Evolutionary conservation across 2,888 invertebrate genomes (phyloP).

Genomic region (Nomada ferruginata): DNA sequence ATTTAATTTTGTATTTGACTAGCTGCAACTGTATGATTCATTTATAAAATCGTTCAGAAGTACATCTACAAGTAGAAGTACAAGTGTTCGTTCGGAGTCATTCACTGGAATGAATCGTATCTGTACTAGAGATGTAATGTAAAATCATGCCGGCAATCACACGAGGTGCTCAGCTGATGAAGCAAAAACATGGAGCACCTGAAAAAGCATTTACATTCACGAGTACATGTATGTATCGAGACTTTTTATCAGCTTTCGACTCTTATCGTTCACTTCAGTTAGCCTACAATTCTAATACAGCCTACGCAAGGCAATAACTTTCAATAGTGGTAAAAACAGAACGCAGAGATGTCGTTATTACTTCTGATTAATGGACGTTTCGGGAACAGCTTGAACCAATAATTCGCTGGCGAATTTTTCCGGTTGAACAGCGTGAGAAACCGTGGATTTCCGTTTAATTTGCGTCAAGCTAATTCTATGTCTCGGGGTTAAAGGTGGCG

Average conservation of each 20-base stretch:
- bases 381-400: neutral
- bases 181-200: neutral
- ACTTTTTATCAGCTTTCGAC: constrained; percentile 26
- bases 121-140: neutral
- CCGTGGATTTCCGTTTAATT: constrained; percentile 9
- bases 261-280: constrained; percentile 5
- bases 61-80: too few species aligned
- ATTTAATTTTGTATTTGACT: too few species aligned
- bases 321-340: constrained; percentile 32
- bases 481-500: constrained; percentile 13
- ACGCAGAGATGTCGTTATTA: constrained; percentile 22
- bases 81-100: too few species aligned
- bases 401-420: neutral
- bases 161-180: neutral
- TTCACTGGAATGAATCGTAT: too few species aligned
- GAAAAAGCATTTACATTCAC: neutral
- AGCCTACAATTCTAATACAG: constrained; percentile 12
- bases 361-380: constrained; percentile 34
- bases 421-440: constrained; percentile 11
- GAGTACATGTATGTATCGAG: constrained; percentile 1
- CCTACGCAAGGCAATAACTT: constrained; percentile 16
- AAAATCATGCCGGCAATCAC: neutral
- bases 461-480: constrained; percentile 1
- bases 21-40: too few species aligned
- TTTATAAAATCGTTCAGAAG: too few species aligned